Evolutionary conservation across 2,113 vertebrate species (phyloP).

Genomic region (Thryonomys swinderianus): DNA sequence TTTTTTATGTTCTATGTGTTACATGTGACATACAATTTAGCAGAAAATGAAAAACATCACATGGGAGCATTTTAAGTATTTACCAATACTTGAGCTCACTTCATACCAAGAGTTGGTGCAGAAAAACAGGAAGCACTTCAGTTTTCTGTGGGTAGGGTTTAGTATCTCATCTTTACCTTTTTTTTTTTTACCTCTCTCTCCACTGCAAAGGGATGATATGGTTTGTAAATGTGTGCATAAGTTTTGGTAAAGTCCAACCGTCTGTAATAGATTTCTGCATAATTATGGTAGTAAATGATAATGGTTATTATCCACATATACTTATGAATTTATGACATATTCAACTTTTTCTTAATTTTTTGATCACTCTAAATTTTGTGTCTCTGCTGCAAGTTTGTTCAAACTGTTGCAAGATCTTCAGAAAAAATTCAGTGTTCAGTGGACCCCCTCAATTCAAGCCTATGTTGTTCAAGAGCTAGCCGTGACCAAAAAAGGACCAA

Average conservation of each 20-base stretch:
- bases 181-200: background rate
- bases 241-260: background rate
- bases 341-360: background rate
- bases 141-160: background rate
- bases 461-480: background rate
- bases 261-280: background rate
- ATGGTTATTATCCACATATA: too few relatives aligned
- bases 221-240: background rate
- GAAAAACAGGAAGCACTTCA: rapidly evolving
- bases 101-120: background rate
- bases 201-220: background rate
- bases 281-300: background rate
- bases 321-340: background rate
- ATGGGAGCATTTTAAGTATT: background rate
- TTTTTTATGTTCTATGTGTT: background rate
- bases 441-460: background rate
- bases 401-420: background rate
- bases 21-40: background rate
- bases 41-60: background rate
- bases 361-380: background rate
- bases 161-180: background rate
- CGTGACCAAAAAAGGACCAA: background rate
- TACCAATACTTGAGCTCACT: background rate
- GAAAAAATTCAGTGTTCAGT: background rate
- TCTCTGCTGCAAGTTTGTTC: background rate